phyloP scores from a whole-genome alignment of 2,888 invertebrate genomes.

The Tipula vernalis region DNA sequence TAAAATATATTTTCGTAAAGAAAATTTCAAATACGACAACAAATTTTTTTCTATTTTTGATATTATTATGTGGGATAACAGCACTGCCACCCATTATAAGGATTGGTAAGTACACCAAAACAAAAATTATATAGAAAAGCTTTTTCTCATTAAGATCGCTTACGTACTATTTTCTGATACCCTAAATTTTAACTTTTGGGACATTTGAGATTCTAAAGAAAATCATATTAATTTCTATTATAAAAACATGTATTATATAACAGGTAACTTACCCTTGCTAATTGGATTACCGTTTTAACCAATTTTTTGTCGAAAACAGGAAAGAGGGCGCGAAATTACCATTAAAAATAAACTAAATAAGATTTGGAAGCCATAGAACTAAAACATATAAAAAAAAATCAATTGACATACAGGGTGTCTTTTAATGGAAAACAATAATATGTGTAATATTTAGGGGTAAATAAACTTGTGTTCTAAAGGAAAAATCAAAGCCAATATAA shows the following conservation, averaged over 20 bases:
- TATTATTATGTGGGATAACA: constrained; percentile 28
- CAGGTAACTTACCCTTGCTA: background rate
- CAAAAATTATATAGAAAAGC: background rate
- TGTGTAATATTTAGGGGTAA: background rate
- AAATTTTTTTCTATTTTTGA: constrained; percentile 17
- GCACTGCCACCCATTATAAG: constrained; percentile 51
- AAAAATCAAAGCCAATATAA: too few relatives aligned
- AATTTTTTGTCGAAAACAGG: background rate
- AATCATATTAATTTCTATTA: background rate
- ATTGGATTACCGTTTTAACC: background rate
- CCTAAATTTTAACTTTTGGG: too few relatives aligned
- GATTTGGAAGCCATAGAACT: background rate
- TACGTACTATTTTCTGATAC: too few relatives aligned
- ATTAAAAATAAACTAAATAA: background rate
- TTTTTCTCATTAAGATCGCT: too few relatives aligned
- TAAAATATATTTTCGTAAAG: background rate
- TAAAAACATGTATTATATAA: background rate
- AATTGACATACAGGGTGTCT: background rate
- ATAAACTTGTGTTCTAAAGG: too few relatives aligned
- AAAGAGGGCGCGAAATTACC: background rate
- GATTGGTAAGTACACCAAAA: constrained; percentile 39
- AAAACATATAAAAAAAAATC: background rate
- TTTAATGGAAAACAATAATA: background rate
- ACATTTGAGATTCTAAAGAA: too few relatives aligned
- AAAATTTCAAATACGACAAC: background rate